A percentile compares a stretch with the other conserved stretches of the same genome.
Evolutionary conservation across 2,113 vertebrate genomes (phyloP).

Genomic region (Pseudois nayaur): DNA sequence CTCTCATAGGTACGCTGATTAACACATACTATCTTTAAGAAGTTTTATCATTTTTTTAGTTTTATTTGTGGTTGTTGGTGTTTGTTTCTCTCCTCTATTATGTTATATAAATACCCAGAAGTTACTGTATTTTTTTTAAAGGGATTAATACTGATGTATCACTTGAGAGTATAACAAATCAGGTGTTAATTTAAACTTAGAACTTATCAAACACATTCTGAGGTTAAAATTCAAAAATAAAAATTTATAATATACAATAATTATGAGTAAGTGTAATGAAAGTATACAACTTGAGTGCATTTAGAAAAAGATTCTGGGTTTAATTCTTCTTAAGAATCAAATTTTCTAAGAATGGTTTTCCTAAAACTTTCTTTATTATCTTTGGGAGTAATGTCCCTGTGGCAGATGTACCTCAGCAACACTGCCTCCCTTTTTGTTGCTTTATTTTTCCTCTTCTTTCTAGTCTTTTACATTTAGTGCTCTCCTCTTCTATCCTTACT

Average conservation of each 20-base stretch:
- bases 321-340: neutral
- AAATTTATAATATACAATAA: constrained; percentile 15
- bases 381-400: neutral
- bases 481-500: neutral
- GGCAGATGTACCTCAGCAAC: neutral
- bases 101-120: constrained; percentile 1
- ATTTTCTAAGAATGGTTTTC: constrained; percentile 21
- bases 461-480: neutral
- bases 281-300: neutral
- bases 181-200: constrained; percentile 26
- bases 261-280: constrained; percentile 24
- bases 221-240: constrained; percentile 10
- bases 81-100: neutral
- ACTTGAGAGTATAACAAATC: neutral
- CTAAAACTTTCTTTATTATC: neutral
- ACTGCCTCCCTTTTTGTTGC: neutral
- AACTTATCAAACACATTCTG: constrained; percentile 19
- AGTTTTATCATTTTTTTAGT: neutral
- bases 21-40: neutral
- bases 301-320: constrained; percentile 33
- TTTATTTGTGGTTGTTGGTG: neutral
- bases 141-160: neutral
- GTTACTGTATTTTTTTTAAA: neutral
- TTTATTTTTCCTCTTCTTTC: neutral
- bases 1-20: neutral